Evolutionary conservation across 2,113 vertebrate species (phyloP).

Genomic region (Nicator chloris): DNA sequence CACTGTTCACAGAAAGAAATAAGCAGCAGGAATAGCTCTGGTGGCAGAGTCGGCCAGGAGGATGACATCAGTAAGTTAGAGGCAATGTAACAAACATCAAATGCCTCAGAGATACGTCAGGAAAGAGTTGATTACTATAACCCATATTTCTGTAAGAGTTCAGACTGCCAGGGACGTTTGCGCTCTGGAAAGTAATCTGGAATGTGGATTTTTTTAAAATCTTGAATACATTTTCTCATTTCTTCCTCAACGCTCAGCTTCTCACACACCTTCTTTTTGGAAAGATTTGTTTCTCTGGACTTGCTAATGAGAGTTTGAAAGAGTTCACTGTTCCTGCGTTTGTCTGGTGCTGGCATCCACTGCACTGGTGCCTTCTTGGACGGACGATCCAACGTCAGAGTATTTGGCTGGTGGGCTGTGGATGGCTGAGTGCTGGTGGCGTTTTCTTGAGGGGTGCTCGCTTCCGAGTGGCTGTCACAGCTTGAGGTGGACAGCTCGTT

Average conservation of each 20-base stretch:
- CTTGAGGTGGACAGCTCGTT: constrained; percentile 88
- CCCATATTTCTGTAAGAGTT: constrained; percentile 88
- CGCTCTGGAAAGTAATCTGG: constrained; percentile 86
- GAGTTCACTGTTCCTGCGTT: constrained; percentile 90
- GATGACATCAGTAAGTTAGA: constrained; percentile 49
- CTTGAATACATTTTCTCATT: constrained; percentile 90
- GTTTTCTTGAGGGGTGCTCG: constrained; percentile 83
- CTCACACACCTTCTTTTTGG: constrained; percentile 85
- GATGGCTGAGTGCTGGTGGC: constrained; percentile 68
- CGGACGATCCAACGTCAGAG: constrained; percentile 84
- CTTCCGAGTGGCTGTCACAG: constrained; percentile 87
- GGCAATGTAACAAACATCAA: constrained; percentile 60
- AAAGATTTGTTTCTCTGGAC: constrained; percentile 82
- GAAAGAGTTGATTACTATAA: constrained; percentile 69
- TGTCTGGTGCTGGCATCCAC: constrained; percentile 85
- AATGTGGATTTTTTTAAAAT: constrained; percentile 89
- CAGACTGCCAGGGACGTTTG: constrained; percentile 88
- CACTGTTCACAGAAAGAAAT: constrained; percentile 68
- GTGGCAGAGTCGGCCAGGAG: constrained; percentile 32
- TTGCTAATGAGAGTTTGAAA: constrained; percentile 89
- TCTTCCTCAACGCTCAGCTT: constrained; percentile 86
- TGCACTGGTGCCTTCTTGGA: constrained; percentile 82
- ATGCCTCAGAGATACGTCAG: background rate
- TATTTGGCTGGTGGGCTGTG: constrained; percentile 79
- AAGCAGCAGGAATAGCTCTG: constrained; percentile 70